Percentiles rank a stretch among this genome's conserved stretches.
phyloP scores from a whole-genome alignment of 2,797 vertebrate species.

The Hozukius guyotensis region DNA sequence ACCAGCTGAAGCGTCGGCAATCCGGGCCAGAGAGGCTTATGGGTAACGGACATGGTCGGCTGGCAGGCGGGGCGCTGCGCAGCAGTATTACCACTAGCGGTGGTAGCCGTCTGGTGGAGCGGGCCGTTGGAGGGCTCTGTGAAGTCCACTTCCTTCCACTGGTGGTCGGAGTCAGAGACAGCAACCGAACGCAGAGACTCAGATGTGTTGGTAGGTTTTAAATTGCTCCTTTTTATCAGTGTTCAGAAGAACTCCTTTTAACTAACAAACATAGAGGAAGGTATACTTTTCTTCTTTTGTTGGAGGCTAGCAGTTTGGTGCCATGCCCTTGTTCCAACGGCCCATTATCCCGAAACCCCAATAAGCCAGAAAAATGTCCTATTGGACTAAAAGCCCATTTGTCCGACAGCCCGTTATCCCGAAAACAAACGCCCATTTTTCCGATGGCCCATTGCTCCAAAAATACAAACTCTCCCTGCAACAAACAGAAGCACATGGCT shows the following conservation, averaged over 20 bases:
- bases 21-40: constrained; percentile 66
- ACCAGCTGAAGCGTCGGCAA: constrained; percentile 83
- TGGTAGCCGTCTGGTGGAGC: constrained; percentile 56
- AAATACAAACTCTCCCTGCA: too few species aligned
- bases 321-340: not conserved
- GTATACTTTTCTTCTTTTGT: not conserved
- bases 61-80: constrained; percentile 1
- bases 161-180: constrained; percentile 79
- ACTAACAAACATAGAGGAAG: not conserved
- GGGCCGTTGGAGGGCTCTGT: constrained; percentile 71
- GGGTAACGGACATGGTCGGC: constrained; percentile 52
- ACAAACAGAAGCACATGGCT: not conserved
- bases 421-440: not conserved
- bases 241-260: not conserved
- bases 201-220: constrained; percentile 81
- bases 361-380: not conserved
- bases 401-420: not conserved
- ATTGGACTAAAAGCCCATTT: not conserved
- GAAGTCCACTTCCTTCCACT: constrained; percentile 87
- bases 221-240: not conserved
- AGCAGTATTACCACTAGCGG: constrained; percentile 1
- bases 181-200: constrained; percentile 81
- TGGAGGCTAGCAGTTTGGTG: not conserved
- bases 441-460: too few species aligned
- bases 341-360: not conserved